These are phyloP conservation scores for Myiozetetes cayanensis DNA, from an alignment of 2,113 vertebrate species.

Conservation along the genomic window DNA sequence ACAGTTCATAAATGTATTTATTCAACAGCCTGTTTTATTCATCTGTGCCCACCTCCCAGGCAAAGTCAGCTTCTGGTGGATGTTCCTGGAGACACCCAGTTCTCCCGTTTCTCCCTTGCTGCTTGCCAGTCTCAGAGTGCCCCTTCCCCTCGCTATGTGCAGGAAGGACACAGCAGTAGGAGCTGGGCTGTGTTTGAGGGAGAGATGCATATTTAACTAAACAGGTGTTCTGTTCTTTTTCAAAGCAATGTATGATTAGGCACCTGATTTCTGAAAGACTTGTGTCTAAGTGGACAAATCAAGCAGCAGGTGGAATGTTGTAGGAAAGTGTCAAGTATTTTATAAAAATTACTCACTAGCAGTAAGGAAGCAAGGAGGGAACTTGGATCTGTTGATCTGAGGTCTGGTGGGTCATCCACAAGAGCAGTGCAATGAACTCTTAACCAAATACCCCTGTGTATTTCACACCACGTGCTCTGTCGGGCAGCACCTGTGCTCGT, in stretches of 20 bases:
- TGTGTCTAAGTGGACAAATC: neutral
- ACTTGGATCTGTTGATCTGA: neutral
- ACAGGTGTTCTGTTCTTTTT: neutral
- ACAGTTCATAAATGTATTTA: neutral
- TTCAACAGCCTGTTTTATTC: neutral
- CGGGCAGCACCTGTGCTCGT: neutral
- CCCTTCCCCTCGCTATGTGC: neutral
- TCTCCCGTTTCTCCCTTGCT: neutral
- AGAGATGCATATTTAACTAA: neutral
- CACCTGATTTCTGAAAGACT: neutral
- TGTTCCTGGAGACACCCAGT: neutral
- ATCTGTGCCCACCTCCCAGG: neutral
- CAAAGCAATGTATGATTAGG: neutral
- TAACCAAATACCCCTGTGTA: neutral
- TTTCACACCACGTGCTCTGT: neutral
- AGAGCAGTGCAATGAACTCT: neutral
- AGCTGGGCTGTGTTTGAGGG: neutral
- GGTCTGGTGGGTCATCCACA: neutral
- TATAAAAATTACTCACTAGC: neutral
- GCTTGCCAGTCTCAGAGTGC: neutral
- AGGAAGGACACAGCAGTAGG: neutral
- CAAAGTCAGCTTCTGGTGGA: neutral
- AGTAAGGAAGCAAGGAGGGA: neutral
- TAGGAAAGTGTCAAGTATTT: neutral
- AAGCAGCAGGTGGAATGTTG: neutral